phyloP scores from a whole-genome alignment of 92 coral and sea anemone genomes.

The Paramuricea clavata region DNA sequence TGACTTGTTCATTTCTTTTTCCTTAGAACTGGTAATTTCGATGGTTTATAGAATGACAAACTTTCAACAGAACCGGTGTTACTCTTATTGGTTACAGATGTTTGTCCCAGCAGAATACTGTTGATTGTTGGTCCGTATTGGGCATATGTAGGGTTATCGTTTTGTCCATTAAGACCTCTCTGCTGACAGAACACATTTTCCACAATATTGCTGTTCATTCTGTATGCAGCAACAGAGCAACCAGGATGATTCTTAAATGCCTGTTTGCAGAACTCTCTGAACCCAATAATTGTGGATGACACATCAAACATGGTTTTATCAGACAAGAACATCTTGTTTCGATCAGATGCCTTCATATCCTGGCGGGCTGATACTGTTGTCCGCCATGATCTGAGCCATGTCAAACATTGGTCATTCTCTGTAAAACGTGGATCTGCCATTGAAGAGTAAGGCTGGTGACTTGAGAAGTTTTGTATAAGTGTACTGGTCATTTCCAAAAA shows the following conservation, averaged over 20 bases:
- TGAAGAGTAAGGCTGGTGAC: not conserved
- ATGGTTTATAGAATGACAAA: constrained; percentile 11
- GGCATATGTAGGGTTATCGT: constrained; percentile 65
- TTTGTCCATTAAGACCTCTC: constrained; percentile 65
- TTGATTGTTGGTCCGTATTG: constrained; percentile 69
- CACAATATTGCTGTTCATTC: constrained; percentile 47
- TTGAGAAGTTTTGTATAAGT: not conserved
- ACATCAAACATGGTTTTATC: constrained; percentile 26
- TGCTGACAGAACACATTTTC: constrained; percentile 59
- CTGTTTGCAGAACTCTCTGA: not conserved
- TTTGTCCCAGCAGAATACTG: constrained; percentile 63
- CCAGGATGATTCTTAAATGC: constrained; percentile 30
- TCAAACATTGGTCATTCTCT: not conserved
- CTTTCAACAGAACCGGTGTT: constrained; percentile 7
- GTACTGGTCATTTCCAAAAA: not conserved
- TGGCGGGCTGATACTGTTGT: constrained; percentile 10
- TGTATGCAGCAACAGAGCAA: not conserved
- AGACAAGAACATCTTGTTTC: not conserved
- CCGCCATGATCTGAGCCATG: not conserved
- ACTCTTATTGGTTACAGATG: constrained; percentile 47
- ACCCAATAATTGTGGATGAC: constrained; percentile 41
- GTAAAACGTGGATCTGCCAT: not conserved
- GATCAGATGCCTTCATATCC: constrained; percentile 6
- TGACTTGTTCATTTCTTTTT: not conserved
- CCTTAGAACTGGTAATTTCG: constrained; percentile 7